phyloP scores from a whole-genome alignment of 2,888 invertebrate species.

The Philhelius pedissequus region DNA sequence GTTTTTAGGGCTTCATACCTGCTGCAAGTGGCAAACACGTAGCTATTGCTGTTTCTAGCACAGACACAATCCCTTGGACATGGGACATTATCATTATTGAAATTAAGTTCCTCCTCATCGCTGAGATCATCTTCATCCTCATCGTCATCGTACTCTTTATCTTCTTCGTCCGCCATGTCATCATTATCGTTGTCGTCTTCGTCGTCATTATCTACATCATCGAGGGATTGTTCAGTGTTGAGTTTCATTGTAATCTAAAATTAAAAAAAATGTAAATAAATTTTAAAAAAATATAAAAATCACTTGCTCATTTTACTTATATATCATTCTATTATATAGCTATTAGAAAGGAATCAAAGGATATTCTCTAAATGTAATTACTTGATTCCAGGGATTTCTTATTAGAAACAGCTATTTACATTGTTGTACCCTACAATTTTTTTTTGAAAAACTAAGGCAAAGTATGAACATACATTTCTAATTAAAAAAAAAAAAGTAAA shows the following conservation, averaged over 20 bases:
- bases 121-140: conserved; percentile 74
- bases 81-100: conserved; percentile 77
- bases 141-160: conserved; percentile 73
- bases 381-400: too few relatives aligned
- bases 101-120: conserved; percentile 76
- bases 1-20: conserved; percentile 74
- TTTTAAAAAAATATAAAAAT: too few relatives aligned
- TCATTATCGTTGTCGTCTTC: conserved; percentile 71
- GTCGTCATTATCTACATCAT: conserved; percentile 70
- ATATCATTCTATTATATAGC: too few relatives aligned
- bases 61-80: conserved; percentile 84
- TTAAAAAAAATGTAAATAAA: background rate
- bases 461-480: too few relatives aligned
- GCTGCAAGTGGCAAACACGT: conserved; percentile 84
- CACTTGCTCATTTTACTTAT: too few relatives aligned
- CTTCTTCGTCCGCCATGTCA: conserved; percentile 71
- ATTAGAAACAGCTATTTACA: too few relatives aligned
- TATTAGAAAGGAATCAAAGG: too few relatives aligned
- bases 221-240: conserved; percentile 51
- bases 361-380: too few relatives aligned
- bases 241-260: conserved; percentile 44
- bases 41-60: conserved; percentile 81
- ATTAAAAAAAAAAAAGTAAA: too few relatives aligned
- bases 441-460: too few relatives aligned
- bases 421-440: too few relatives aligned